Evolutionary conservation across 2,113 vertebrate genomes (phyloP), one percentile per base, ranked within the genome.

Genomic region (Sterrhoptilus dennistouni): DNA sequence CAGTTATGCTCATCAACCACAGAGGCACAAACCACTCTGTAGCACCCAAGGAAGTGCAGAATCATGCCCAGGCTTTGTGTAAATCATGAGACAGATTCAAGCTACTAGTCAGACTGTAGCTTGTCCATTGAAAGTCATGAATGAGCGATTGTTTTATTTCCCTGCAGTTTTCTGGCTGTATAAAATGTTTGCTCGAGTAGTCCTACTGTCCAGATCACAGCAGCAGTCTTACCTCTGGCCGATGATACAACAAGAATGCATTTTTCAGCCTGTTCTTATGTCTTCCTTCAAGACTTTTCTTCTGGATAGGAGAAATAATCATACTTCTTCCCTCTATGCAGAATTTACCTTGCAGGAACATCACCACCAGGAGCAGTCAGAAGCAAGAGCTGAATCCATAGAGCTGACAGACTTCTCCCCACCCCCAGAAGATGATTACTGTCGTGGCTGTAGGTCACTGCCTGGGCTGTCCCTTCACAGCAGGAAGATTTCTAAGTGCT

Each of bases 361-460:
- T 47, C 45, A 74, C 5, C n/a, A 65, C 8, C 35, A 88, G 27
- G 15, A 82, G 5, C 6, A 61, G 42, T 20, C 12, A 53, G 40
- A 56, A 75, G 24, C 18, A 49, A 42, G 81, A 78, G 14, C 65
- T 14, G 8, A 89, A 60, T 12, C 54, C 13, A 8, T 0, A 36
- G 8, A 56, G 45, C 33, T 84, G 59, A 23, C 44, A 77, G 72
- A 4, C 27, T 60, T 20, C 18, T 59, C 8, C 45, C 42, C 28
- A n/a, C 3, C 24, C 49, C 50, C n/a, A 9, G 29, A 0, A 69
- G 33, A 27, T 18, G 35, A 59, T 47, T 49, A 53, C 64, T 64
- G 49, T 11, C 1, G 0, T 35, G 49, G 12, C 0, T 49, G 59
- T 82, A 56, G 33, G 50, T 74, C 2, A 0, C 59, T 93, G 74